Percentiles rank a stretch among this genome's conserved stretches.
Conservation (phyloP, 1,140 invertebrate species). For the Aphis gossypii region DNA sequence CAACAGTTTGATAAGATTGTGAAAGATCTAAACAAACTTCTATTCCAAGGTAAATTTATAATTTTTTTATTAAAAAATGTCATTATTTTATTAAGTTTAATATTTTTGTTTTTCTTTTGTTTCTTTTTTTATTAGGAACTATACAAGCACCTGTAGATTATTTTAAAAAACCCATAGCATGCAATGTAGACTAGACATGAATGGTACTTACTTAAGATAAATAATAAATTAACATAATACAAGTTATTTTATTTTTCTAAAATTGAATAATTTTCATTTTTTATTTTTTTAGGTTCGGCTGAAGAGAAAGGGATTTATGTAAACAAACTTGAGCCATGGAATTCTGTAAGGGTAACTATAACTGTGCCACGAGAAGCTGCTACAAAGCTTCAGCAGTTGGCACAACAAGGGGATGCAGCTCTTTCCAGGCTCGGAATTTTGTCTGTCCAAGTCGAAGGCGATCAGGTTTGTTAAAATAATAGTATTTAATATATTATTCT, state of each 20-base stretch:
- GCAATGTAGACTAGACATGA: slow-evolving; percentile 58
- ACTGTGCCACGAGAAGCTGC: slow-evolving; percentile 95
- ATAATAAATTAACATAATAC: neutral
- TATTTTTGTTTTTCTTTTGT: slow-evolving; percentile 44
- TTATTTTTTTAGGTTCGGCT: slow-evolving; percentile 50
- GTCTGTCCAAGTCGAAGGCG: slow-evolving; percentile 94
- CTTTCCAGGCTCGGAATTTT: slow-evolving; percentile 91
- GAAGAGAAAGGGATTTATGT: slow-evolving; percentile 63
- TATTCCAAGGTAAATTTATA: slow-evolving; percentile 71
- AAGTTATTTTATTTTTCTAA: neutral
- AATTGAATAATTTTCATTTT: slow-evolving; percentile 4
- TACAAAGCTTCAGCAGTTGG: slow-evolving; percentile 84
- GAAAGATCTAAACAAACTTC: slow-evolving; percentile 72
- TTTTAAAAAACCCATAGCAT: slow-evolving; percentile 58
- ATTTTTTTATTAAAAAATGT: neutral
- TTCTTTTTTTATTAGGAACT: slow-evolving; percentile 57
- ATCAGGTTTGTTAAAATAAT: slow-evolving; percentile 73
- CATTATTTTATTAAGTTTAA: slow-evolving; percentile 37
- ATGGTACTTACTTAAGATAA: slow-evolving; percentile 51
- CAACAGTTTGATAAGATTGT: slow-evolving; percentile 74
- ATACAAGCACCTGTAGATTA: slow-evolving; percentile 58
- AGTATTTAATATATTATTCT: neutral
- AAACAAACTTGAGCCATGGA: slow-evolving; percentile 96
- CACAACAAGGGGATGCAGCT: slow-evolving; percentile 85
- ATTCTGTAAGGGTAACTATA: slow-evolving; percentile 95